Base-by-base conservation (phyloP, 2,113 vertebrate species). In the Trogon surrucura region DNA sequence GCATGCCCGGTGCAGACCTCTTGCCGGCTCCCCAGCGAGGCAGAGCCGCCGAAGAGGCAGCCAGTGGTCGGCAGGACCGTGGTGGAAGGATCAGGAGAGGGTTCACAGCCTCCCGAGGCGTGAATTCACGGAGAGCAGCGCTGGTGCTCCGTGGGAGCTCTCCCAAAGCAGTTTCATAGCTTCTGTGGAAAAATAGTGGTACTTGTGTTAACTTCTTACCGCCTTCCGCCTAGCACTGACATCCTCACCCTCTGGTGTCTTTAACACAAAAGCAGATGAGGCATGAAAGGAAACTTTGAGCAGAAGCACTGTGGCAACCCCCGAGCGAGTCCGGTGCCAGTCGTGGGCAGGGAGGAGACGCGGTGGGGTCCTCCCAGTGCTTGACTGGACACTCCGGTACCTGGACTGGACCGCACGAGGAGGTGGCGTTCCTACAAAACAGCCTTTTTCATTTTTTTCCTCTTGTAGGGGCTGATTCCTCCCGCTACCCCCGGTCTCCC, bases 401-500 rank as follows among this genome's bases (percentile, higher is more conserved):
- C 67, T 3, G 47, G 29, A 4, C 64, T 22, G 73, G 64, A 17
- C 58, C 30, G 1, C 34, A 38, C 58, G 38, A 62, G 53, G 88
- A 56, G n/a, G 38, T 38, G 61, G 29, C 61, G 25, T 50, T 73
- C 65, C 72, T 91, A 30, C 58, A 26, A 11, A 72, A 6, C 47
- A 71, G 58, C 80, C 72, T 60, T 67, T 18, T 25, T 10, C 77
- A 62, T 60, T 67, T 18, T 25, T 10, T 36, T 22, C 21, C 10
- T 6, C 3, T 29, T n/a, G 30, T 15, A 83, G 90, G 75, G 47
- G 81, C 79, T 26, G 25, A 6, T 91, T 79, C 60, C 36, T 60
- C 38, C 45, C 1, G 0, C 80, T 56, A 0, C 6, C 21, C 71
- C 21, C 7, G 3, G 3, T 25, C 20, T 12, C 16, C 22, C 75